Evolutionary conservation across 2,888 invertebrate genomes (phyloP).

Genomic region (Biston betularia): DNA sequence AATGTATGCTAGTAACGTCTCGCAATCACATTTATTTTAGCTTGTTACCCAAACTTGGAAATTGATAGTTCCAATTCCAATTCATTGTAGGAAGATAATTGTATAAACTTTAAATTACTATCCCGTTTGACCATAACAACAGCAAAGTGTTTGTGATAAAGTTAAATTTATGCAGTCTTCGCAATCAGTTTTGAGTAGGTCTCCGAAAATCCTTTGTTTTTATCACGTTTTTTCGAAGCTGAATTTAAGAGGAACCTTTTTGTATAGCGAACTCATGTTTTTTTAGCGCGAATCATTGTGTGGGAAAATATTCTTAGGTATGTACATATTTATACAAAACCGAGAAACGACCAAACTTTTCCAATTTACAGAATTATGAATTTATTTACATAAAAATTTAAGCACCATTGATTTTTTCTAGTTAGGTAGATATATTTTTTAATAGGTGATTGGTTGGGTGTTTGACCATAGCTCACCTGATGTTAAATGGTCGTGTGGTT

Average conservation of each 20-base stretch:
- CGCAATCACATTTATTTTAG: not conserved
- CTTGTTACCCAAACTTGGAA: not conserved
- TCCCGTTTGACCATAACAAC: not conserved
- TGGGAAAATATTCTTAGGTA: not conserved
- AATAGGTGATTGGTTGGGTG: too few species aligned
- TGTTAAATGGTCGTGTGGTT: too few species aligned
- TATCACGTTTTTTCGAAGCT: conserved; percentile 24
- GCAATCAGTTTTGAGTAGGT: conserved; percentile 30
- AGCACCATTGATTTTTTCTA: too few species aligned
- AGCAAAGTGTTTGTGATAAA: conserved; percentile 7
- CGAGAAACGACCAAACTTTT: too few species aligned
- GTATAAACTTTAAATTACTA: not conserved
- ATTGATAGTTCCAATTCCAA: not conserved
- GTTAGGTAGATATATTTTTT: too few species aligned
- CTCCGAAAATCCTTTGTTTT: conserved; percentile 33
- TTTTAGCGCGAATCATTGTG: conserved; percentile 8
- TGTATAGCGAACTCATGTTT: conserved; percentile 3
- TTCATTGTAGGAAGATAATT: too few species aligned
- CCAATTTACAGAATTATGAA: too few species aligned
- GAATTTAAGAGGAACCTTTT: conserved; percentile 9
- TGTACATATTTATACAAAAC: not conserved
- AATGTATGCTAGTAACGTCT: too few species aligned
- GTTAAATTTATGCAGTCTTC: conserved; percentile 13
- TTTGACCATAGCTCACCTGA: too few species aligned
- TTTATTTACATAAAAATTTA: too few species aligned